Evolutionary conservation across 1,140 invertebrate species (phyloP).

Genomic region (Drosophila fuyamai): DNA sequence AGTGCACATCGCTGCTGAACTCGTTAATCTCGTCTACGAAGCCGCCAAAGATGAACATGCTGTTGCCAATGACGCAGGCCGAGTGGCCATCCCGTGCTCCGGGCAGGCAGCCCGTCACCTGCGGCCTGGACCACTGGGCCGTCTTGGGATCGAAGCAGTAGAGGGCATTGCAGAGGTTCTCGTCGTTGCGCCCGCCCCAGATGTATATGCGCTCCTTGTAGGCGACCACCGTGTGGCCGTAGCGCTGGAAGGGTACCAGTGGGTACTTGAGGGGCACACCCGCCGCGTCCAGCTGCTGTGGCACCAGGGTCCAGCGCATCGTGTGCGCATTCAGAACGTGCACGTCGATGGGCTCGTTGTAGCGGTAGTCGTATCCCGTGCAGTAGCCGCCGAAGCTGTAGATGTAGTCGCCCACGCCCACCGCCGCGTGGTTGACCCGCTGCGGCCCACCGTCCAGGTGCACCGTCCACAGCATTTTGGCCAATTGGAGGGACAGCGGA

Average conservation of each 20-base stretch:
- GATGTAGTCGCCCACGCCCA: conserved; percentile 91
- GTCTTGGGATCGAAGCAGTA: conserved; percentile 92
- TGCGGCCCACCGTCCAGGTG: conserved; percentile 91
- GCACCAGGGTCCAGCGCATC: conserved; percentile 86
- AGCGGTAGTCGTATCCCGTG: conserved; percentile 90
- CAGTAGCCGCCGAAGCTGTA: conserved; percentile 97
- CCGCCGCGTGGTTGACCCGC: conserved; percentile 95
- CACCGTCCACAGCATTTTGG: conserved; percentile 90
- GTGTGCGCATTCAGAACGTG: conserved; percentile 93
- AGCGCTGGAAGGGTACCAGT: conserved; percentile 86
- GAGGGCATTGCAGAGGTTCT: conserved; percentile 90
- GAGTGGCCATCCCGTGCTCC: conserved; percentile 95
- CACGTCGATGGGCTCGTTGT: conserved; percentile 92
- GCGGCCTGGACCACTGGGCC: conserved; percentile 88
- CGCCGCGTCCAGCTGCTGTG: conserved; percentile 62
- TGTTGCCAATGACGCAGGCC: conserved; percentile 91
- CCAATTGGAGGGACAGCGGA: not conserved
- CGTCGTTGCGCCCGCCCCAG: conserved; percentile 96
- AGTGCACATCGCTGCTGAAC: conserved; percentile 92
- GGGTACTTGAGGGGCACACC: conserved; percentile 84
- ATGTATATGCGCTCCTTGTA: conserved; percentile 91
- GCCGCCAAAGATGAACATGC: conserved; percentile 96
- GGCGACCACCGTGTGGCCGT: conserved; percentile 95
- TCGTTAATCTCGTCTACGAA: conserved; percentile 92
- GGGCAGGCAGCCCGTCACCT: conserved; percentile 89